Conservation (phyloP, 2,888 invertebrate genomes). For the Caenorhabditis sp. region DNA sequence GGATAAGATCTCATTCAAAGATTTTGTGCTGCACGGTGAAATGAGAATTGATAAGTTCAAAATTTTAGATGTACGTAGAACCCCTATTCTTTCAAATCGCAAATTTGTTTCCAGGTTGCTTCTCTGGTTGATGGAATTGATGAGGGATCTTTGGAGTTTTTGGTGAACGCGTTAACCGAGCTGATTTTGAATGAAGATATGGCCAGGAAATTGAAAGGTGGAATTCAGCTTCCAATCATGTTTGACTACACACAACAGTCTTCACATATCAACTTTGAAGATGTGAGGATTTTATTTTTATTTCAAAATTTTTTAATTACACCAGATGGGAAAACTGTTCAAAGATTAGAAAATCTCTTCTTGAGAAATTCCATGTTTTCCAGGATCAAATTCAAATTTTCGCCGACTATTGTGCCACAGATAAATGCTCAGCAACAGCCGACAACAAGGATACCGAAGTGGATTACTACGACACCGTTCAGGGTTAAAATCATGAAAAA, state of each 20-base stretch:
- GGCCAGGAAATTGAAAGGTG: conserved; percentile 66
- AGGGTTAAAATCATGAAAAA: conserved; percentile 35
- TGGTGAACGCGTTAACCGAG: conserved; percentile 69
- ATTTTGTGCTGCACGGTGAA: conserved; percentile 61
- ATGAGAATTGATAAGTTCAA: conserved; percentile 69
- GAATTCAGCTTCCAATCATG: conserved; percentile 65
- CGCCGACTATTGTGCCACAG: conserved; percentile 68
- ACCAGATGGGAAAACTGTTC: too few relatives aligned
- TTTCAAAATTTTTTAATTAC: too few relatives aligned
- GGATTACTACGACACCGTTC: conserved; percentile 67
- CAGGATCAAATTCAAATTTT: conserved; percentile 53
- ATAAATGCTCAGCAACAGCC: conserved; percentile 55
- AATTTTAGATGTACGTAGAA: conserved; percentile 58
- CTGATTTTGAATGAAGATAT: conserved; percentile 69
- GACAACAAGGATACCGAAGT: conserved; percentile 61
- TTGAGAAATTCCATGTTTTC: too few relatives aligned
- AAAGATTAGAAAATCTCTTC: too few relatives aligned
- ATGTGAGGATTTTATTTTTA: conserved; percentile 46
- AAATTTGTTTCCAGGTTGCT: conserved; percentile 45
- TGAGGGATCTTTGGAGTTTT: conserved; percentile 66
- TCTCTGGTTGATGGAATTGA: conserved; percentile 68
- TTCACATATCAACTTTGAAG: conserved; percentile 62
- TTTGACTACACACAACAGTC: conserved; percentile 67
- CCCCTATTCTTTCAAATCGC: too few relatives aligned
- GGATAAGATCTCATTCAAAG: conserved; percentile 63